Base-by-base conservation (phyloP, 2,797 vertebrate species). In the Premnoplex brunnescens region DNA sequence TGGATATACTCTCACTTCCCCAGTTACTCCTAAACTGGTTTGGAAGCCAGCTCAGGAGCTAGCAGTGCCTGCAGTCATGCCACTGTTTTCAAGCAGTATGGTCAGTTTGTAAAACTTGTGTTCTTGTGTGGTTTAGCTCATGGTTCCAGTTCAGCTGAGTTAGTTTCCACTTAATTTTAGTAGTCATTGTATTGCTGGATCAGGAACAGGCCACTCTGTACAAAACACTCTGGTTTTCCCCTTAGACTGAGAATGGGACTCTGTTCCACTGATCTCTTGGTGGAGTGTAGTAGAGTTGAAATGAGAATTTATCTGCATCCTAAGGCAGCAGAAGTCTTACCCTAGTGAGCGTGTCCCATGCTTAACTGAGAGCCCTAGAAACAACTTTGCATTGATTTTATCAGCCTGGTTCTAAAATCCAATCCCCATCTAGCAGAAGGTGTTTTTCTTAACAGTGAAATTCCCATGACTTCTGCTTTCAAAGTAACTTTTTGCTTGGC, bases 91-190 rank as follows among this genome's bases (percentile, higher is more conserved):
- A 59, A 87, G 54, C 26, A 32, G 39, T 21, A 6, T 27, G 32
- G 13, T 64, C 16, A 21, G 4, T 62, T 58, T 41, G 26, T 76
- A 64, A 76, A 82, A 60, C 60, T 28, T 3, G 0, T 59, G 67
- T 55, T 79, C 26, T 71, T 48, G 2, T 60, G 28, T 89, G 66
- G 56, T 30, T 69, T 3, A 4, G n/a, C 26, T 52, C 20, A 56
- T 39, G 27, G 16, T 85, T 92, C 68, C 39, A 43, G 56, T 63
- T 80, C 54, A 84, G 51, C 23, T 64, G 58, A 37, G 21, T 46
- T 69, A 13, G 15, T 69, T 90, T 88, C 43, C 32, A 52, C 34
- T 79, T 91, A 19, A 73, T 56, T 91, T 67, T 55, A 59, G 56
- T 67, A 76, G 73, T 81, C 88, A 34, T 34, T 10, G 4, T 46